Base-by-base conservation (phyloP, 2,113 vertebrate genomes). In the Crotalus viridis region DNA sequence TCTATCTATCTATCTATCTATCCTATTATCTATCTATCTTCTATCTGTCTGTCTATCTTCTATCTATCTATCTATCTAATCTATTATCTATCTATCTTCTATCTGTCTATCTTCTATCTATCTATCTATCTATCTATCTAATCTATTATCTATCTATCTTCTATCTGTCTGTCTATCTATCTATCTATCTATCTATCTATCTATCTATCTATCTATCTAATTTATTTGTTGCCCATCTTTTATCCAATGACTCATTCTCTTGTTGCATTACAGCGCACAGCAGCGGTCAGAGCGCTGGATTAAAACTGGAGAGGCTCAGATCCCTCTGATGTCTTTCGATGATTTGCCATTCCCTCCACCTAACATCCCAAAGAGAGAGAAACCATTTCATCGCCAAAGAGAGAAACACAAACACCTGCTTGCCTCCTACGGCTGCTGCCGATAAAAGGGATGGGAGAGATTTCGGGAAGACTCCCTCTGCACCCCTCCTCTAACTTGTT, bases 291-390 rank as follows among this genome's bases (percentile, higher is more conserved):
- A 52, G 24, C 6, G 0, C 48, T 39, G 69, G 69, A 19, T 21
- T 39, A 81, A 81, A 39, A 8, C 69, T 21, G 33, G 33, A 33
- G n/a, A 28, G 85, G 48, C 26, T 28, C 48, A 87, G 28, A 52
- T 54, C 26, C 48, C 86, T 17, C 28, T 28, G 46, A n/a, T 51
- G 24, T 26, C 85, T 24, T 86, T 86, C 10, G 1, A 26, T 51
- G 22, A 5, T 48, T 48, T 48, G 4, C 43, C 39, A 48, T 48
- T 51, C 85, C 51, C 85, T 9, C 85, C 21, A 46, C 24, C 10
- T 0, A 0, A 39, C 33, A 19, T 1, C 15, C 6, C n/a, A 17
- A 0, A 33, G 0, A 74, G 13, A 74, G 15, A 81, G 13, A 81
- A 17, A 39, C 33, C 15, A 21, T 1, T 39, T 81, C 69, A 81